These are phyloP conservation scores for Apteryx mantelli DNA, from an alignment of 2,113 vertebrate species.

Conservation along the genomic window DNA sequence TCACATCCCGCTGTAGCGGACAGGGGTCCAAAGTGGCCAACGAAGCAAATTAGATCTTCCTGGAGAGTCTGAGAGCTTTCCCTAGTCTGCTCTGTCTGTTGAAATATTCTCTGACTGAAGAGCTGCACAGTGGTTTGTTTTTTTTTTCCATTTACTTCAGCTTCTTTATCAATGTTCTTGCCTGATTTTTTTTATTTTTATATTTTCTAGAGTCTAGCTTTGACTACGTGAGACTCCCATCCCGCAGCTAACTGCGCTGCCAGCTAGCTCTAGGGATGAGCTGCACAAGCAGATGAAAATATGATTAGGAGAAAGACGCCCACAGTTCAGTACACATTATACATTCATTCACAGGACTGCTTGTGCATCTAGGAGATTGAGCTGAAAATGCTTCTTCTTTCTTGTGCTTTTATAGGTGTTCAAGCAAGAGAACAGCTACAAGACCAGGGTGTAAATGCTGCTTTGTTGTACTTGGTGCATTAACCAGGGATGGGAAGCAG, in stretches of 20 bases:
- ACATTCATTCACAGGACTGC: not conserved
- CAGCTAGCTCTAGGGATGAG: not conserved
- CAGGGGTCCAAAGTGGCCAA: rapidly evolving
- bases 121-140: not conserved
- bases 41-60: not conserved
- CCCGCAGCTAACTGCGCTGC: not conserved
- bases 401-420: not conserved
- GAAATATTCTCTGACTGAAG: not conserved
- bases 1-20: not conserved
- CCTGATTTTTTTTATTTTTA: not conserved
- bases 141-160: not conserved
- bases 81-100: not conserved
- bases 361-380: not conserved
- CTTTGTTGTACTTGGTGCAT: not conserved
- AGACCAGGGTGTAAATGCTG: not conserved
- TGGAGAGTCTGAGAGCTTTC: not conserved
- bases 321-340: too few species aligned
- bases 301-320: not conserved
- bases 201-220: not conserved
- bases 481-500: not conserved
- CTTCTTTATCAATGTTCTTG: not conserved
- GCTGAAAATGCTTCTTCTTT: not conserved
- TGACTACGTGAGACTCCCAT: not conserved
- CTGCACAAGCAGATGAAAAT: not conserved
- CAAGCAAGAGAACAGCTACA: not conserved